Base-by-base conservation (phyloP, 2,797 vertebrate species). In the Protonibea diacanthus region DNA sequence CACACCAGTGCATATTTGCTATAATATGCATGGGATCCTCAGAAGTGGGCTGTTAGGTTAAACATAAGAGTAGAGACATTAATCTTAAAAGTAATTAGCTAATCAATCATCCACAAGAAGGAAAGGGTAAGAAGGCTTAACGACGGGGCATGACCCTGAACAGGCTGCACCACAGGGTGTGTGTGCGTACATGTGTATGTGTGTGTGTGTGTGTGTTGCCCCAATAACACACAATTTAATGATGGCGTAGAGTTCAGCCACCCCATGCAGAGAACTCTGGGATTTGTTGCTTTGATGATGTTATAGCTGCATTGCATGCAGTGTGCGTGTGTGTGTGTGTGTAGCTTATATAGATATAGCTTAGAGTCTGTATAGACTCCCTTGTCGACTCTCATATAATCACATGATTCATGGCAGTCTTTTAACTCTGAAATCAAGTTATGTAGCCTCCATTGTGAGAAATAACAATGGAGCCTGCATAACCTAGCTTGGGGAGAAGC, bases 11-110 rank as follows among this genome's bases (percentile, higher is more conserved):
- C 78, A 57, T 55, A 71, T 33, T 74, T 55, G 45, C 51, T 64
- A 9, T 71, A 70, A 78, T 74, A 52, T 71, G 67, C 42, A 57
- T 52, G 21, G 27, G 45, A 53, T 72, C 45, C 58, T 81, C 56
- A 73, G 57, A 85, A 57, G 58, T 76, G 62, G 76, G 63, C 44
- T 45, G 66, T 74, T 68, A 60, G 77, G 82, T 83, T 88, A 67
- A 85, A 84, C 78, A 55, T 72, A 53, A 82, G 66, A 76, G 61
- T 33, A 71, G 56, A 71, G 52, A 78, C 65, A 88, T 89, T 81
- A 57, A 84, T 89, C 84, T 88, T 72, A 57, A 67, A 66, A 64
- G 64, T 88, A 91, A 91, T 88, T 82, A 86, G 80, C 38, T 72
- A 71, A 88, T 91, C 79, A 84, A 80, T 89, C 83, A 81, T 73